These are phyloP conservation scores for Ictidomys tridecemlineatus DNA, from an alignment of 2,113 vertebrate species.

Conservation along the genomic window DNA sequence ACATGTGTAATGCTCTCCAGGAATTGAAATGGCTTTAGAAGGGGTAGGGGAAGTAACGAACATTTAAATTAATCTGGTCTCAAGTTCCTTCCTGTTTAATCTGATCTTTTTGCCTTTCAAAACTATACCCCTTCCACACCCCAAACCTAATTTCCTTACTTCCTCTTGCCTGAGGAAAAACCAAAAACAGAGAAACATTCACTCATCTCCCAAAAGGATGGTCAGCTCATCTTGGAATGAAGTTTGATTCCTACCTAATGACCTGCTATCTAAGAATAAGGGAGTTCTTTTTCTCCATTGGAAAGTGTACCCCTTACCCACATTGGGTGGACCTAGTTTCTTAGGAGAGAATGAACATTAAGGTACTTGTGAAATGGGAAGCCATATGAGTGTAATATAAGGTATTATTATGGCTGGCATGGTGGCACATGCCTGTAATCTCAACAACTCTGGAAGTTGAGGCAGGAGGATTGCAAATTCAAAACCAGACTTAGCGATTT, in stretches of 20 bases:
- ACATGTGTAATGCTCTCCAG: constrained; percentile 81
- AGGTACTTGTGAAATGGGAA: constrained; percentile 21
- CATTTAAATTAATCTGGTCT: constrained; percentile 71
- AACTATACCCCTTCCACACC: background rate
- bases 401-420: background rate
- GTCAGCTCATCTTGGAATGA: constrained; percentile 8
- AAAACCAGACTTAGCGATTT: too few relatives aligned
- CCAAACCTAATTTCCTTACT: constrained; percentile 56
- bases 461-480: too few relatives aligned
- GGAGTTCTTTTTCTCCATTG: background rate
- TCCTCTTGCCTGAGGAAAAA: constrained; percentile 59
- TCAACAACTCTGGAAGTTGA: too few relatives aligned
- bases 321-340: background rate
- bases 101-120: constrained; percentile 62
- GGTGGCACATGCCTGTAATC: too few relatives aligned
- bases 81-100: constrained; percentile 72
- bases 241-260: background rate
- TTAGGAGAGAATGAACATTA: background rate
- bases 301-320: too few relatives aligned
- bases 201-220: constrained; percentile 6
- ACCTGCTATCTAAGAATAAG: background rate
- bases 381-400: background rate
- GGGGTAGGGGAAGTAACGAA: constrained; percentile 5
- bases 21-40: constrained; percentile 56
- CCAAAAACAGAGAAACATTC: constrained; percentile 41